These are phyloP conservation scores for Cynopterus brachyotis DNA, from an alignment of 2,113 vertebrate genomes.

Conservation along the genomic window DNA sequence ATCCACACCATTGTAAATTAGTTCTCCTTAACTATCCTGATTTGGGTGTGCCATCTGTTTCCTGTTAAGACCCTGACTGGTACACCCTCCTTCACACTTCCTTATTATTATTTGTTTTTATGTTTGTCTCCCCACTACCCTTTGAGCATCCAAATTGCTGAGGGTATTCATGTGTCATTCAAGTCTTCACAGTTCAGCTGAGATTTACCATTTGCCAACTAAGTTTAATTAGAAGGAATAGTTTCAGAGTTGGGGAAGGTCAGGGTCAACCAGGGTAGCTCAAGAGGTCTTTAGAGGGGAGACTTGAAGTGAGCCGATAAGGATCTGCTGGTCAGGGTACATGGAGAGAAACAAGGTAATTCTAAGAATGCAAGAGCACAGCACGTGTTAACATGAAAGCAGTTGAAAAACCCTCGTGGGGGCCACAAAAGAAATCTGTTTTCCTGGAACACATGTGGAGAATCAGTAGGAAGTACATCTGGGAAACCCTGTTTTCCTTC, in stretches of 20 bases:
- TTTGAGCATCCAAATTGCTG: not conserved
- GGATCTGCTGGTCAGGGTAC: not conserved
- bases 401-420: not conserved
- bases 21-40: not conserved
- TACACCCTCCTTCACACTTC: not conserved
- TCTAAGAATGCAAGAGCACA: fast-evolving
- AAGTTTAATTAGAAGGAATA: not conserved
- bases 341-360: not conserved
- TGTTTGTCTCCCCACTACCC: not conserved
- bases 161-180: not conserved
- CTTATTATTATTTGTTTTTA: not conserved
- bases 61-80: not conserved
- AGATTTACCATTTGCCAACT: not conserved
- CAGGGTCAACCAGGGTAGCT: not conserved
- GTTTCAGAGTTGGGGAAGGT: not conserved
- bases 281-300: not conserved
- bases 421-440: not conserved
- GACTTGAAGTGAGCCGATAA: not conserved
- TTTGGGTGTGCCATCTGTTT: not conserved
- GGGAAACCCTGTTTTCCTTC: not conserved
- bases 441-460: not conserved
- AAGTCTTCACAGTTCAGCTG: not conserved
- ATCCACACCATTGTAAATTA: not conserved
- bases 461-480: not conserved
- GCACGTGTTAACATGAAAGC: not conserved